Evolutionary conservation across 64 coral and sea anemone species (phyloP), one percentile per base, ranked within the genome.

Genomic region (Trachythela sp.): DNA sequence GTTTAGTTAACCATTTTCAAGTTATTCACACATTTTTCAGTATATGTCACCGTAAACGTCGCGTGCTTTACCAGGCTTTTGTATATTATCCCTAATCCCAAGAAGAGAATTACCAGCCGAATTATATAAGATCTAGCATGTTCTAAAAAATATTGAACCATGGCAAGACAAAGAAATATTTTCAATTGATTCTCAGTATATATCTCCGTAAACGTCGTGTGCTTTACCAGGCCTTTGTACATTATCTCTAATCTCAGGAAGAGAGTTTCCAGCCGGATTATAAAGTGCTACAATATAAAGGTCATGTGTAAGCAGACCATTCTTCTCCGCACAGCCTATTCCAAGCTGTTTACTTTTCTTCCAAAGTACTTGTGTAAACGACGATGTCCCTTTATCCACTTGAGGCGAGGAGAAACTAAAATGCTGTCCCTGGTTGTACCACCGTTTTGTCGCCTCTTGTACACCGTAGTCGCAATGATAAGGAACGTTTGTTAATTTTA

Each of bases 341-440:
- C 75, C 75, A 35, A 80, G 75, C 33, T 80, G 75, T 15, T 39
- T 35, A 80, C 75, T 80, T 36, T 80, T 80, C 33, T 80, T 80
- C 75, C 75, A 80, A 80, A 80, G 2, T 2, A 80, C 14, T 38
- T 80, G 75, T 14, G 75, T 80, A 22, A 80, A 80, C 75, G 75
- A 80, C 11, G 75, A 80, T 29, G 75, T 80, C 4, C 35, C 75
- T 1, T 80, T 36, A 4, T 2, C 75, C 2, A 80, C 18, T 15
- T 80, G 31, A 29, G 75, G 75, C 35, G 75, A 80, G 15, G 75
- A 80, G 8, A 80, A 80, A 20, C 75, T 80, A 80, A 37, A 80
- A 80, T 80, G 31, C 32, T 80, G 75, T 30, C 75, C 75, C 30
- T 80, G 75, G 20, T 80, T 80, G 75, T 80, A 80, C 75, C 75